Conservation (phyloP, 2,888 invertebrate species). For the Stegana nigrithorax region DNA sequence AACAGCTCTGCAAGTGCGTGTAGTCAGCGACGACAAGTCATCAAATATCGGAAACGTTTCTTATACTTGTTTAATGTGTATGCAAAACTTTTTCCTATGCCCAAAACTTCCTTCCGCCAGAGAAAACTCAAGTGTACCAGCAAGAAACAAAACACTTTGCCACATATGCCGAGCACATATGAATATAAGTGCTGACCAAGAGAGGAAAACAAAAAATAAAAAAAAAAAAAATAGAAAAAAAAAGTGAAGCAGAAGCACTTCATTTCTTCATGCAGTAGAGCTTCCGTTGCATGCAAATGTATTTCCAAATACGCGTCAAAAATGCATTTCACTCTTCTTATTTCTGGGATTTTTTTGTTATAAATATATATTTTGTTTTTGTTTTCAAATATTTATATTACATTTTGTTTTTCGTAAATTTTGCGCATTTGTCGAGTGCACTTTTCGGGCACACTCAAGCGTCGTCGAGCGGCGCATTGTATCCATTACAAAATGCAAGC, state of each 20-base stretch:
- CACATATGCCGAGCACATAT: too few species aligned
- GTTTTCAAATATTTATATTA: not conserved
- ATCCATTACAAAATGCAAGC: not conserved
- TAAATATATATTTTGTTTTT: not conserved
- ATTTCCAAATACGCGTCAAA: not conserved
- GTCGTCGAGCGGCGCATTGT: too few species aligned
- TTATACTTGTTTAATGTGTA: not conserved
- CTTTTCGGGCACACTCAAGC: slow-evolving; percentile 26
- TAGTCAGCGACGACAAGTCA: too few species aligned
- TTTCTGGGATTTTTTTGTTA: not conserved
- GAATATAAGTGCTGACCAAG: not conserved
- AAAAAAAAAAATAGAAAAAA: too few species aligned
- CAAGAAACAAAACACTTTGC: too few species aligned
- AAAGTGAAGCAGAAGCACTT: slow-evolving; percentile 1
- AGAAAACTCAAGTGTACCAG: not conserved
- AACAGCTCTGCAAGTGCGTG: too few species aligned
- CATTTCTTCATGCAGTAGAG: slow-evolving; percentile 5
- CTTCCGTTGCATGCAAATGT: slow-evolving; percentile 2
- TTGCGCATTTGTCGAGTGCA: slow-evolving; percentile 44
- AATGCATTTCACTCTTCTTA: not conserved
- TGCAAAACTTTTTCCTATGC: not conserved
- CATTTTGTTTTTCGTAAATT: too few species aligned
- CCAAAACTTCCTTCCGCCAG: not conserved
- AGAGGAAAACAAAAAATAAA: too few species aligned
- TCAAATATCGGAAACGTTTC: slow-evolving; percentile 12